Conservation (phyloP, 2,888 invertebrate species). For the Serripes groenlandicus region DNA sequence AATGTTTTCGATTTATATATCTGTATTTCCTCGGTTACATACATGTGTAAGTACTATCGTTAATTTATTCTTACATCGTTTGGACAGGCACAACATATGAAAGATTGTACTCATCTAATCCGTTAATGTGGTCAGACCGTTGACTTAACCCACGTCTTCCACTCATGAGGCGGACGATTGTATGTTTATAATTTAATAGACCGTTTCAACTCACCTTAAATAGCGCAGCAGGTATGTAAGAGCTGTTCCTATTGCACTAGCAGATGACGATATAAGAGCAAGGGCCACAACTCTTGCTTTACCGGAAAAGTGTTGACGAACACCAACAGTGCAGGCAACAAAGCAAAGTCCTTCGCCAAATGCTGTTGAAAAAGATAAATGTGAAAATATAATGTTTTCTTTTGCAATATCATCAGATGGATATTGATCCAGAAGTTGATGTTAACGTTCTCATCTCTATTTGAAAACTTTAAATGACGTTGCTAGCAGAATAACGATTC, state of each 20-base stretch:
- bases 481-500: no score
- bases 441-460: no score
- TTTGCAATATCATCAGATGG: no score
- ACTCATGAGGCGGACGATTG: neutral
- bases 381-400: no score
- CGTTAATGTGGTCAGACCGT: neutral
- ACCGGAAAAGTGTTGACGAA: neutral
- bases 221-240: neutral
- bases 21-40: neutral
- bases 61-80: neutral
- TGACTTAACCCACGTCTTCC: no score
- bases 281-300: neutral
- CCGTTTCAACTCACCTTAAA: neutral
- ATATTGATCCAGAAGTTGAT: no score
- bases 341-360: neutral
- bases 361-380: neutral
- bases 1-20: neutral
- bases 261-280: neutral
- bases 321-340: constrained; percentile 1
- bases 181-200: neutral
- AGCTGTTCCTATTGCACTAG: neutral
- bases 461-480: no score
- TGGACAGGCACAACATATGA: neutral
- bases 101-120: neutral
- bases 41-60: neutral